Conservation (phyloP, 1,140 invertebrate species). For the Wasmannia auropunctata region DNA sequence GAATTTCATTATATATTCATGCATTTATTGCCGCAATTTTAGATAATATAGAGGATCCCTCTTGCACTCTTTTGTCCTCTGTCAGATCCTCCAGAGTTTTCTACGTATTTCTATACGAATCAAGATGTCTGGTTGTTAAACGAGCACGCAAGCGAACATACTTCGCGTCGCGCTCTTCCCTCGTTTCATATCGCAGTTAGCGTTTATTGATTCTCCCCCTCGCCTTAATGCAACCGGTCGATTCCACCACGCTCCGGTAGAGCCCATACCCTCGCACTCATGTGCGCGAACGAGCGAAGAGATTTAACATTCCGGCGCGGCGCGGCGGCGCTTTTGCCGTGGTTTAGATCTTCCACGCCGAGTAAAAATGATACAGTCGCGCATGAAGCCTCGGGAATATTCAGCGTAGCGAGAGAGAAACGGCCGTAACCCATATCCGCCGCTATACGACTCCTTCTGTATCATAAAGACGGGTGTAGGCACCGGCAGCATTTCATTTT, state of each 20-base stretch:
- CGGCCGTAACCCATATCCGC: slow-evolving; percentile 16
- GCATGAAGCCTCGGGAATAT: slow-evolving; percentile 27
- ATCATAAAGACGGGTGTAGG: slow-evolving; percentile 50
- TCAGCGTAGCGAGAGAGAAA: slow-evolving; percentile 7
- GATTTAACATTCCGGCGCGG: slow-evolving; percentile 46
- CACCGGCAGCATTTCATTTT: slow-evolving; percentile 26
- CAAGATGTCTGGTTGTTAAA: slow-evolving; percentile 11
- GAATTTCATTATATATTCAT: background rate
- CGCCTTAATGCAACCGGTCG: slow-evolving; percentile 41
- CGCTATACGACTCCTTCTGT: slow-evolving; percentile 4
- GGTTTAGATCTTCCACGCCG: slow-evolving; percentile 35
- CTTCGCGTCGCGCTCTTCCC: background rate
- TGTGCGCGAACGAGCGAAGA: background rate
- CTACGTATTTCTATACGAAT: background rate
- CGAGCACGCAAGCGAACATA: background rate
- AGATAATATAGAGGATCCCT: background rate
- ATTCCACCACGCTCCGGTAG: background rate
- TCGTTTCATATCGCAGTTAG: slow-evolving; percentile 42
- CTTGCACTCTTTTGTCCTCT: background rate
- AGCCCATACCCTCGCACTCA: background rate
- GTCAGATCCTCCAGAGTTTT: background rate
- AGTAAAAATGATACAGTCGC: slow-evolving; percentile 54
- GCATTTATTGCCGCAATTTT: background rate
- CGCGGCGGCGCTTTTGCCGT: slow-evolving; percentile 9
- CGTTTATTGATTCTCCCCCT: slow-evolving; percentile 54